Percentiles rank a stretch among this genome's conserved stretches.
These are phyloP conservation scores for Leptopilina clavipes DNA, from an alignment of 1,140 invertebrate species.

Conservation along the genomic window DNA sequence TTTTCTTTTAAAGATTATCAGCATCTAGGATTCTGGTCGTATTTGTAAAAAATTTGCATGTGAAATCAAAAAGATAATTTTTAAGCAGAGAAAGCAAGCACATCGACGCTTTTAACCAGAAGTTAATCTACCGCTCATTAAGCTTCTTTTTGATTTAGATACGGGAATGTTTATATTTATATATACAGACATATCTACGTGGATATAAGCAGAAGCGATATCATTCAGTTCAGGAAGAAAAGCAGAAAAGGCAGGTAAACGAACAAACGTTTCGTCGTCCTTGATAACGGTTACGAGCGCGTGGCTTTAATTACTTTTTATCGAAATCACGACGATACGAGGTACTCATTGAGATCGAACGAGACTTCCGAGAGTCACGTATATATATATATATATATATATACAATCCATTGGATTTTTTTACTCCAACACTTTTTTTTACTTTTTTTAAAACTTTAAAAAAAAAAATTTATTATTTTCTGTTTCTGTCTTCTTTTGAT, in stretches of 20 bases:
- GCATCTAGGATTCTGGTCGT: too few relatives aligned
- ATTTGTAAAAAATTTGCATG: too few relatives aligned
- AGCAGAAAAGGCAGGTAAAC: slow-evolving; percentile 6
- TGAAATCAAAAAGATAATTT: too few relatives aligned
- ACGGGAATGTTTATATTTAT: slow-evolving; percentile 36
- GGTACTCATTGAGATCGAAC: slow-evolving; percentile 25
- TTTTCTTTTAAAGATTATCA: too few relatives aligned
- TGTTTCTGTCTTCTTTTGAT: too few relatives aligned
- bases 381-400: slow-evolving; percentile 12
- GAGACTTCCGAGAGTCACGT: slow-evolving; percentile 12
- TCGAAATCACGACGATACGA: slow-evolving; percentile 51
- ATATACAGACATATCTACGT: too few relatives aligned
- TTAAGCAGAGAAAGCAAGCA: neutral
- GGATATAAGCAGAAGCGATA: neutral
- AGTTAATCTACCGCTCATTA: slow-evolving; percentile 58
- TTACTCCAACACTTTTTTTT: neutral
- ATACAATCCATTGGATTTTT: slow-evolving; percentile 22
- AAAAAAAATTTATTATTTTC: too few relatives aligned
- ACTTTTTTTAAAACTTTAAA: too few relatives aligned
- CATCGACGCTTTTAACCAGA: slow-evolving; percentile 24
- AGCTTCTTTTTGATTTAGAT: slow-evolving; percentile 41
- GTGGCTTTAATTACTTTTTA: slow-evolving; percentile 59
- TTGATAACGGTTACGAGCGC: slow-evolving; percentile 45
- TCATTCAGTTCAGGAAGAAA: slow-evolving; percentile 5
- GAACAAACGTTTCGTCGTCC: slow-evolving; percentile 3